Evolutionary conservation across 2,113 vertebrate genomes (phyloP).

Genomic region (Brachyhypopomus occidentalis): DNA sequence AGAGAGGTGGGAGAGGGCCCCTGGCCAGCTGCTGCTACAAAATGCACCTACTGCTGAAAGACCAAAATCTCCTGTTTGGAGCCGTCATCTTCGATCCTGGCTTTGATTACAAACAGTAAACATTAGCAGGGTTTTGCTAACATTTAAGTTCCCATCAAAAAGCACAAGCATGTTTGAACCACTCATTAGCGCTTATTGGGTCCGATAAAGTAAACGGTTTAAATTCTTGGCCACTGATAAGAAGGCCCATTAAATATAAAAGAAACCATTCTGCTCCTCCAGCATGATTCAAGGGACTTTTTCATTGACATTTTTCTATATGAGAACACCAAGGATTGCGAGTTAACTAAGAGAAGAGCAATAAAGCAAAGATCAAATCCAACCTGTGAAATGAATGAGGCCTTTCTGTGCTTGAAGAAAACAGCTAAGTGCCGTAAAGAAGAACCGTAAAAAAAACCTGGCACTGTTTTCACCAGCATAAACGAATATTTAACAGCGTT

Average conservation of each 20-base stretch:
- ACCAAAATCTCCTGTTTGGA: not conserved
- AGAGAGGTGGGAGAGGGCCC: no score
- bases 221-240: not conserved
- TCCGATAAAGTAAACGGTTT: not conserved
- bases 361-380: not conserved
- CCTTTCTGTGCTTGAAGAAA: not conserved
- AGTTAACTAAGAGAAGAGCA: not conserved
- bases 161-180: not conserved
- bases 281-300: not conserved
- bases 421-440: not conserved
- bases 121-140: not conserved
- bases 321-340: not conserved
- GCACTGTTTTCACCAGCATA: not conserved
- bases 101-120: not conserved
- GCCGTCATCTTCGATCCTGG: not conserved
- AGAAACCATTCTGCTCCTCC: not conserved
- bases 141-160: not conserved
- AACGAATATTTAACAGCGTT: conserved; percentile 23
- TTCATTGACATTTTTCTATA: not conserved
- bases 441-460: not conserved
- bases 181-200: not conserved
- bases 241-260: not conserved
- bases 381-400: not conserved
- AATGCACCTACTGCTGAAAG: no score
- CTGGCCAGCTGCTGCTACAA: no score